phyloP scores from a whole-genome alignment of 2,113 vertebrate genomes.

The Gracilinanus agilis region DNA sequence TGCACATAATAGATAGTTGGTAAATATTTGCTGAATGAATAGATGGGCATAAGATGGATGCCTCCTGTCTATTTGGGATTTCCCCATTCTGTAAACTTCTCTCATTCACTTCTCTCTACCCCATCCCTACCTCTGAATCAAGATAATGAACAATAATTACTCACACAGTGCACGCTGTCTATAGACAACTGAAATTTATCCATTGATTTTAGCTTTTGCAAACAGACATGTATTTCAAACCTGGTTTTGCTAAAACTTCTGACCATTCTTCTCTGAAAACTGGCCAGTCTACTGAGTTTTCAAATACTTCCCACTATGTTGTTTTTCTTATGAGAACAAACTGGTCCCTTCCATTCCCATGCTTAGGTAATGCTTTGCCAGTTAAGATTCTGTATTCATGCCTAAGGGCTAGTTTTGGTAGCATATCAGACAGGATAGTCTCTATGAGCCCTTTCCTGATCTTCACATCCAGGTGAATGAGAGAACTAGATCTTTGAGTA shows the following conservation, averaged over 20 bases:
- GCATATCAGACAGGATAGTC: too few relatives aligned
- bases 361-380: neutral
- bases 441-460: neutral
- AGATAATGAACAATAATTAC: neutral
- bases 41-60: neutral
- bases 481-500: neutral
- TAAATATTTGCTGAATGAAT: neutral
- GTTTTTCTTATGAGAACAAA: neutral
- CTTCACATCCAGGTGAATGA: neutral
- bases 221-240: conserved; percentile 1
- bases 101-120: neutral
- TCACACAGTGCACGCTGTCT: neutral
- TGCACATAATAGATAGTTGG: too few relatives aligned
- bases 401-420: neutral
- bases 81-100: neutral
- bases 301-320: neutral
- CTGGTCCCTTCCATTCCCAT: neutral
- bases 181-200: conserved; percentile 26
- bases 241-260: conserved; percentile 26
- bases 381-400: neutral
- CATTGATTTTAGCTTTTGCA: conserved; percentile 26
- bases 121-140: conserved; percentile 3
- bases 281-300: neutral
- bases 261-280: neutral
- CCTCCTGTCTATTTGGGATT: neutral